Evolutionary conservation across 2,113 vertebrate genomes (phyloP).

Genomic region (Tautogolabrus adspersus): DNA sequence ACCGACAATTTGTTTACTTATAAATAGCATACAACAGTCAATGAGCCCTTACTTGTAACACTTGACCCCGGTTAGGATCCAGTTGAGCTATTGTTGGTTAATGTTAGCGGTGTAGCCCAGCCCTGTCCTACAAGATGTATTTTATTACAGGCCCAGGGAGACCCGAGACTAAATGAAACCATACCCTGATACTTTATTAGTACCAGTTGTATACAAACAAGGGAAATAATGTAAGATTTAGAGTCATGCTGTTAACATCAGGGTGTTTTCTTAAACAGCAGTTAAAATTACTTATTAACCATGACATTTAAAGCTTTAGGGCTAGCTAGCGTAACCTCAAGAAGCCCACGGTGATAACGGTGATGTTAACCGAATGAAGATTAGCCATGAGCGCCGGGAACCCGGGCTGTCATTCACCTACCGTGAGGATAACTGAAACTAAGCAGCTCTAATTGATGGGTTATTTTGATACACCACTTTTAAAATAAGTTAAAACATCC

Average conservation of each 20-base stretch:
- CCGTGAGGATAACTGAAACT: background rate
- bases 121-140: slow-evolving; percentile 23
- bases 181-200: background rate
- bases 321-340: slow-evolving; percentile 12
- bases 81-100: slow-evolving; percentile 50
- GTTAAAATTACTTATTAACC: background rate
- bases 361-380: background rate
- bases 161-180: background rate
- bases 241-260: background rate
- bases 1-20: too few relatives aligned
- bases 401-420: slow-evolving; percentile 21
- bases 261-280: background rate
- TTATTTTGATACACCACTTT: background rate
- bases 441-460: background rate
- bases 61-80: slow-evolving; percentile 35
- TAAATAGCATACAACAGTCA: background rate
- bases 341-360: slow-evolving; percentile 1
- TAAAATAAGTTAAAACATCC: background rate
- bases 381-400: slow-evolving; percentile 25
- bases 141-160: slow-evolving; percentile 58
- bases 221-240: accelerated
- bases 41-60: background rate
- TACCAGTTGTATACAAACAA: background rate
- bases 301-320: background rate
- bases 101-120: slow-evolving; percentile 44